phyloP scores from a whole-genome alignment of 2,888 invertebrate species.

The Lasioglossum zephyrum region DNA sequence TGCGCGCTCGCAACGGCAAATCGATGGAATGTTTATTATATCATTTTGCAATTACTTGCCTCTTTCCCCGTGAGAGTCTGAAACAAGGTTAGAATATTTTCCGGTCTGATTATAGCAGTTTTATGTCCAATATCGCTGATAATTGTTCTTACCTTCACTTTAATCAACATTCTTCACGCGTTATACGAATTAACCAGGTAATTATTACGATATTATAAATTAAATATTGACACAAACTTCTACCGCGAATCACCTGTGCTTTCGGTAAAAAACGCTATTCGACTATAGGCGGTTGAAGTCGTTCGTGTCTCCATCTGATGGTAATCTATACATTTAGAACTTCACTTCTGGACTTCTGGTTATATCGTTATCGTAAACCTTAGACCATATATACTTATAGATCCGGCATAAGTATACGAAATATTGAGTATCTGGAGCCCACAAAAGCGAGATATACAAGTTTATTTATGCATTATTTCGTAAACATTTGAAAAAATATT shows the following conservation, averaged over 20 bases:
- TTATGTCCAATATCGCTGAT: constrained; percentile 7
- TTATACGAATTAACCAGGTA: constrained; percentile 38
- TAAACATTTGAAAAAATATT: no score
- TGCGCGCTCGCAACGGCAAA: not conserved
- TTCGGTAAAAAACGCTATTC: constrained; percentile 34
- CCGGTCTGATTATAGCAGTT: constrained; percentile 1
- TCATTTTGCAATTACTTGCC: constrained; percentile 78
- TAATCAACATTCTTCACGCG: constrained; percentile 89
- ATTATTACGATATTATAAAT: constrained; percentile 33
- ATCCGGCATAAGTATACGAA: no score
- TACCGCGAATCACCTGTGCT: constrained; percentile 41
- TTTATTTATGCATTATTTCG: no score
- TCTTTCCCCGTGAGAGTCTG: constrained; percentile 96
- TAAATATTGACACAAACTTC: constrained; percentile 31
- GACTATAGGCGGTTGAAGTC: not conserved
- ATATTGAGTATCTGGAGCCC: no score
- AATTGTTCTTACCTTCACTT: constrained; percentile 89
- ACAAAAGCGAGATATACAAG: no score
- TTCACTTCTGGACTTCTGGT: not conserved
- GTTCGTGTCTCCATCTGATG: constrained; percentile 43
- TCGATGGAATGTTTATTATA: constrained; percentile 16
- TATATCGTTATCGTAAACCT: not conserved
- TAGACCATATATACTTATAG: no score
- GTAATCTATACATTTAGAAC: not conserved
- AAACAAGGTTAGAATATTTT: constrained; percentile 74